phyloP scores from a whole-genome alignment of 1,140 invertebrate species.

The Heliconius eleuchia region DNA sequence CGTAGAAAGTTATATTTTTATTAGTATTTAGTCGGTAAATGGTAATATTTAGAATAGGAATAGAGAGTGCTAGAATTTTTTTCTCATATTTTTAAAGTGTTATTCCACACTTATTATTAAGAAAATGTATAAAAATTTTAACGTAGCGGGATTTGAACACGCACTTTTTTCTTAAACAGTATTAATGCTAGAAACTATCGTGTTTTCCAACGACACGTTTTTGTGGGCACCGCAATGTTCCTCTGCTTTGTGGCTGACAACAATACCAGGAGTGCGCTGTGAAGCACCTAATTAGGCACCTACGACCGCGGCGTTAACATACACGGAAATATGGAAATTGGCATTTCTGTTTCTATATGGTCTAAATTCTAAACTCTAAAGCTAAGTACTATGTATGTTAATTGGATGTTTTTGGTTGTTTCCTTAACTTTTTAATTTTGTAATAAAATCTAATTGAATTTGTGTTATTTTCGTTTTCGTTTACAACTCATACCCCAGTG shows the following conservation, averaged over 20 bases:
- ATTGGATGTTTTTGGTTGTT: slow-evolving; percentile 8
- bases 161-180: no score
- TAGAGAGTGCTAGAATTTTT: background rate
- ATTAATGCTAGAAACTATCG: slow-evolving; percentile 10
- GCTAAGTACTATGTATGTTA: background rate
- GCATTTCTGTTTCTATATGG: background rate
- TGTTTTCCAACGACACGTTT: background rate
- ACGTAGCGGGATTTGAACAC: no score
- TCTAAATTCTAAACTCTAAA: no score
- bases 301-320: slow-evolving; percentile 14
- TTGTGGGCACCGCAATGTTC: background rate
- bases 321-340: background rate
- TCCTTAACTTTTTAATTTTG: background rate
- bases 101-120: no score
- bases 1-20: slow-evolving; percentile 28
- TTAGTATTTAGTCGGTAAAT: slow-evolving; percentile 21
- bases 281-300: slow-evolving; percentile 26
- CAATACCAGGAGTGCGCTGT: slow-evolving; percentile 18
- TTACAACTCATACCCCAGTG: background rate
- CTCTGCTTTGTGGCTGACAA: slow-evolving; percentile 19
- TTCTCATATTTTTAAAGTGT: no score
- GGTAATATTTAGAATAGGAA: slow-evolving; percentile 10
- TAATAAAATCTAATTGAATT: background rate
- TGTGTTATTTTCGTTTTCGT: background rate
- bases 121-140: no score